Conservation (phyloP, 2,113 vertebrate genomes). For the Pangasianodon gigas region DNA sequence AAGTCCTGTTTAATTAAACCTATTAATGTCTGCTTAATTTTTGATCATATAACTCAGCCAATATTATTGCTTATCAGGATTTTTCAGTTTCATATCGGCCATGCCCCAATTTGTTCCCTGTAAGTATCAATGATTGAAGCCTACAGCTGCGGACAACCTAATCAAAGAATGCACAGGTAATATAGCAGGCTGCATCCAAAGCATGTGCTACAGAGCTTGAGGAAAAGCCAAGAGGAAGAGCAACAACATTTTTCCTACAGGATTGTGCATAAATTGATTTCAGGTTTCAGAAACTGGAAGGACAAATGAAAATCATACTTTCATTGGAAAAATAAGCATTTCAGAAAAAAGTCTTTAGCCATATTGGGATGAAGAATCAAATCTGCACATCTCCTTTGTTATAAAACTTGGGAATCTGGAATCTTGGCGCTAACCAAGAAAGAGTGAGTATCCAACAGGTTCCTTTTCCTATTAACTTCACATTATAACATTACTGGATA, state of each 20-base stretch:
- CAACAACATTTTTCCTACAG: not conserved
- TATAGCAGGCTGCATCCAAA: not conserved
- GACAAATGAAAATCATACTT: not conserved
- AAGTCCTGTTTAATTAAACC: not conserved
- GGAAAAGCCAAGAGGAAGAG: not conserved
- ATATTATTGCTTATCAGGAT: not conserved
- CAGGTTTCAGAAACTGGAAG: not conserved
- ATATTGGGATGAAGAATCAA: not conserved
- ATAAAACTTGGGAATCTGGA: not conserved
- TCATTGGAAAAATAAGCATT: not conserved
- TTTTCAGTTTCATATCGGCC: not conserved
- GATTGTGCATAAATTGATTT: not conserved
- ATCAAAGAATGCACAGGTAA: not conserved
- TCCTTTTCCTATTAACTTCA: not conserved
- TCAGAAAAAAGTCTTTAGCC: not conserved
- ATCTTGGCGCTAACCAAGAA: not conserved
- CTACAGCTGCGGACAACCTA: not conserved
- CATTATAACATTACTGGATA: not conserved
- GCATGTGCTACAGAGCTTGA: not conserved
- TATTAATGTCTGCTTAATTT: not conserved
- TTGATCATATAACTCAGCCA: not conserved
- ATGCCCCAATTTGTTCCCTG: not conserved
- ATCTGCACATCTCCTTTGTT: not conserved
- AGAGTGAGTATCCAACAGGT: too few species aligned
- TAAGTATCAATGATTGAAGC: not conserved